phyloP scores from a whole-genome alignment of 2,888 invertebrate genomes.

The Icerya purchasi region DNA sequence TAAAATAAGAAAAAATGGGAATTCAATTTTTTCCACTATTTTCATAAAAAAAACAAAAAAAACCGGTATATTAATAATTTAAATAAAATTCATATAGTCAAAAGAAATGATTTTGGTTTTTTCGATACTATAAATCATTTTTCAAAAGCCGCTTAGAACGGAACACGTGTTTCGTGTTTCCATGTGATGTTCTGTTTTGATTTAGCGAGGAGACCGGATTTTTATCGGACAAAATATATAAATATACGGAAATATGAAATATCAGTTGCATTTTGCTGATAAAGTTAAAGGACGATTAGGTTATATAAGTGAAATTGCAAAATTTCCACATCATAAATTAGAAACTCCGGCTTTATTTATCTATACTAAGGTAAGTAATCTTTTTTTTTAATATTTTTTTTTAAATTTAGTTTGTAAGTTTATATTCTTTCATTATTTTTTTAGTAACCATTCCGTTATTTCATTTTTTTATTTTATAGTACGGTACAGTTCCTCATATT shows the following conservation, averaged over 20 bases:
- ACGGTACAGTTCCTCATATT: slow-evolving; percentile 63
- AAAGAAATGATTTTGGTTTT: no score
- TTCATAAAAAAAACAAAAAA: no score
- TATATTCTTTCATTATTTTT: neutral
- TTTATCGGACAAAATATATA: neutral
- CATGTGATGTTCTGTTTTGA: no score
- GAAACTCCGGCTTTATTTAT: slow-evolving; percentile 9
- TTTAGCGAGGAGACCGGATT: no score
- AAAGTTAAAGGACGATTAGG: slow-evolving; percentile 5
- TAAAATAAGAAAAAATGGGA: no score
- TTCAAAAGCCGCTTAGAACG: no score
- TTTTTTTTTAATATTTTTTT: no score
- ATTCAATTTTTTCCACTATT: no score
- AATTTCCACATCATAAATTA: slow-evolving; percentile 2
- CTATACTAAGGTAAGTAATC: slow-evolving; percentile 9
- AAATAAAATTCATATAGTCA: no score
- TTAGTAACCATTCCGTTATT: neutral
- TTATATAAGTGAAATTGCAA: slow-evolving; percentile 4
- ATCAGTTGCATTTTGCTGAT: slow-evolving; percentile 1
- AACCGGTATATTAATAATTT: no score
- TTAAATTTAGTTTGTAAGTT: neutral
- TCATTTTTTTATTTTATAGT: slow-evolving; percentile 35
- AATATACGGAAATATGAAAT: slow-evolving; percentile 1
- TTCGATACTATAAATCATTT: no score
- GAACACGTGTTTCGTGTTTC: no score